These are phyloP conservation scores for Tribolium freemani DNA, from an alignment of 2,888 invertebrate species.

Conservation along the genomic window DNA sequence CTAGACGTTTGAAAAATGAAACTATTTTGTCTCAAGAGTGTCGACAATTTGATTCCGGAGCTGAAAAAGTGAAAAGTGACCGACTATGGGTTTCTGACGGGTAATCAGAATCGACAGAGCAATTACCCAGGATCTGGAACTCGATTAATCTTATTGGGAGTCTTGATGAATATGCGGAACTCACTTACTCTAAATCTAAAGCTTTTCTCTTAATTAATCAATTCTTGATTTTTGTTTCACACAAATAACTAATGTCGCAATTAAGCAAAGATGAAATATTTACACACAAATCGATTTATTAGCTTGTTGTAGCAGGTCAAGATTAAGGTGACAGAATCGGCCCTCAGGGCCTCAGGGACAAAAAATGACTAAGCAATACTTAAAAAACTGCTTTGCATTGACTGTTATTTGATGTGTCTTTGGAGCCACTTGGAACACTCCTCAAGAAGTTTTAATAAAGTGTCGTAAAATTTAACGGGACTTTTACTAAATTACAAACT, in stretches of 20 bases:
- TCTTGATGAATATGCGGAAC: slow-evolving; percentile 9
- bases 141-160: slow-evolving; percentile 16
- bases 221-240: not conserved
- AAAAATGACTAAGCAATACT: slow-evolving; percentile 10
- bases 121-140: slow-evolving; percentile 2
- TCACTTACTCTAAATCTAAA: not conserved
- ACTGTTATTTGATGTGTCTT: slow-evolving; percentile 15
- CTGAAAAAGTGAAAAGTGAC: not conserved
- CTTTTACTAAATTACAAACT: not conserved
- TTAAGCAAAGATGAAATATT: not conserved
- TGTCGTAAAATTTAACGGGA: slow-evolving; percentile 10
- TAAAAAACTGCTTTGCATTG: not conserved
- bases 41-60: not conserved
- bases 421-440: slow-evolving; percentile 12
- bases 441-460: slow-evolving; percentile 5
- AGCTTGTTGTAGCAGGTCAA: not conserved
- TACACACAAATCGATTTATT: not conserved
- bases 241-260: not conserved
- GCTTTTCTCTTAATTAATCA: not conserved
- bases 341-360: not conserved
- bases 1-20: slow-evolving; percentile 10
- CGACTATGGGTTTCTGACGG: slow-evolving; percentile 10
- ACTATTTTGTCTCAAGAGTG: slow-evolving; percentile 6
- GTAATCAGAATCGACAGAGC: slow-evolving; percentile 16
- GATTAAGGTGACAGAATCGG: not conserved